These are phyloP conservation scores for Cotesia glomerata DNA, from an alignment of 1,140 invertebrate genomes.

Conservation along the genomic window DNA sequence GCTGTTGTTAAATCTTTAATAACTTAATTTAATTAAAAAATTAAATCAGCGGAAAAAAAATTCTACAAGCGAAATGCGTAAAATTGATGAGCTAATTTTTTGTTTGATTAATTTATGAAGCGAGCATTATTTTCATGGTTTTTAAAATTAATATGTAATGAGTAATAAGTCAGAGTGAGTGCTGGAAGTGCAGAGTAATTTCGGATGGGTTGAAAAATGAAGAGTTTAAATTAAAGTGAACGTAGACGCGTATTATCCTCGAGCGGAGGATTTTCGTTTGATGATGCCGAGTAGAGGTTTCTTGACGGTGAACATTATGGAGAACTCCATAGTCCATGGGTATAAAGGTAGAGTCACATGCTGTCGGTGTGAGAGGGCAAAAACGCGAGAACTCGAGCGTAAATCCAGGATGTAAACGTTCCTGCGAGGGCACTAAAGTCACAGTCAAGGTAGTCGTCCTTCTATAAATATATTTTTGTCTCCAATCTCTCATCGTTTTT, in stretches of 20 bases:
- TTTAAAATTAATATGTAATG: too few species aligned
- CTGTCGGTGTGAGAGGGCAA: constrained; percentile 25
- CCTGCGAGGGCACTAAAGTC: constrained; percentile 18
- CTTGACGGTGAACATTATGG: too few species aligned
- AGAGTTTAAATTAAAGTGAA: constrained; percentile 25
- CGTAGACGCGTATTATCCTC: constrained; percentile 1
- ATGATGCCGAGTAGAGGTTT: neutral
- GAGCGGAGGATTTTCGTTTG: neutral
- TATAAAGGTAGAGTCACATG: neutral
- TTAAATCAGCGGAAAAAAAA: too few species aligned
- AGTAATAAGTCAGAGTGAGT: too few species aligned
- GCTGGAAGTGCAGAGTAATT: neutral
- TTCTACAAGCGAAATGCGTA: too few species aligned
- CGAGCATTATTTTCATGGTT: too few species aligned
- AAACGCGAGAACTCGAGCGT: constrained; percentile 40
- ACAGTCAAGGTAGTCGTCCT: constrained; percentile 34
- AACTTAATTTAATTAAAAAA: too few species aligned
- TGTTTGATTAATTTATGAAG: too few species aligned
- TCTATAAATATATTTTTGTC: constrained; percentile 15
- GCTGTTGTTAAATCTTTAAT: too few species aligned
- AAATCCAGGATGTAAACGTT: constrained; percentile 38
- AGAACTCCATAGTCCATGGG: too few species aligned
- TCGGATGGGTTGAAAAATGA: constrained; percentile 11
- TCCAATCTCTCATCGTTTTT: constrained; percentile 4
- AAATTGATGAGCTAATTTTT: too few species aligned